Percentiles rank a stretch among this genome's conserved stretches.
phyloP scores from a whole-genome alignment of 2,888 invertebrate genomes.

The Eupithecia dodoneata region DNA sequence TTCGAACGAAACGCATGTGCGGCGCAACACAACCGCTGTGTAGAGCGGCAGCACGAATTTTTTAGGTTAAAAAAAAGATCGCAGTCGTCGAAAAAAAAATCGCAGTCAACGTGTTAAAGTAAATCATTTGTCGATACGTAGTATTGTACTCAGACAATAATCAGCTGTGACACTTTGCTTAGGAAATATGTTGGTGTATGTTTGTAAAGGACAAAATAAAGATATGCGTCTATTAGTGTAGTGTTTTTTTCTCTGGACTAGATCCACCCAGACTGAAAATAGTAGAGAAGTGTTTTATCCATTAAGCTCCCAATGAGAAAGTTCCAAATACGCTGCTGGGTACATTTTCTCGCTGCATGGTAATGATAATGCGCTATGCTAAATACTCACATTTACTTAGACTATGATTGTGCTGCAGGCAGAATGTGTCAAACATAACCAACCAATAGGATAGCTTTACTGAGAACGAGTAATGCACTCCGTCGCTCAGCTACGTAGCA shows the following conservation, averaged over 20 bases:
- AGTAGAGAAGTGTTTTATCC: not conserved
- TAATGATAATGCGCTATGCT: too few species aligned
- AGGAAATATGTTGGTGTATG: constrained; percentile 17
- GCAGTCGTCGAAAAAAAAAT: too few species aligned
- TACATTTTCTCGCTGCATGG: too few species aligned
- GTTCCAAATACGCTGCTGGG: too few species aligned
- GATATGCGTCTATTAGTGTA: constrained; percentile 11
- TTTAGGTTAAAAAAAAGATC: too few species aligned
- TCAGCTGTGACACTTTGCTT: constrained; percentile 18
- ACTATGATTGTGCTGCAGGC: not conserved
- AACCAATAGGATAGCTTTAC: not conserved
- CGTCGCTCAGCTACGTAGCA: not conserved
- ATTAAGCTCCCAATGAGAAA: too few species aligned
- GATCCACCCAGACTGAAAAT: not conserved
- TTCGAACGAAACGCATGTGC: too few species aligned
- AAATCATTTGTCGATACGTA: not conserved
- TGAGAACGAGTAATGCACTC: not conserved
- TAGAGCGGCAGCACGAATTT: too few species aligned
- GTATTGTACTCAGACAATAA: constrained; percentile 28
- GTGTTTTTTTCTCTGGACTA: not conserved
- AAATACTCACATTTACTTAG: too few species aligned
- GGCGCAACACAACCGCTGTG: too few species aligned
- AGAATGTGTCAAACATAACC: not conserved
- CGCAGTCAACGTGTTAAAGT: too few species aligned
- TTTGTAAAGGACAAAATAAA: constrained; percentile 17